phyloP scores from a whole-genome alignment of 2,113 vertebrate species.

The Eubucco bourcierii region DNA sequence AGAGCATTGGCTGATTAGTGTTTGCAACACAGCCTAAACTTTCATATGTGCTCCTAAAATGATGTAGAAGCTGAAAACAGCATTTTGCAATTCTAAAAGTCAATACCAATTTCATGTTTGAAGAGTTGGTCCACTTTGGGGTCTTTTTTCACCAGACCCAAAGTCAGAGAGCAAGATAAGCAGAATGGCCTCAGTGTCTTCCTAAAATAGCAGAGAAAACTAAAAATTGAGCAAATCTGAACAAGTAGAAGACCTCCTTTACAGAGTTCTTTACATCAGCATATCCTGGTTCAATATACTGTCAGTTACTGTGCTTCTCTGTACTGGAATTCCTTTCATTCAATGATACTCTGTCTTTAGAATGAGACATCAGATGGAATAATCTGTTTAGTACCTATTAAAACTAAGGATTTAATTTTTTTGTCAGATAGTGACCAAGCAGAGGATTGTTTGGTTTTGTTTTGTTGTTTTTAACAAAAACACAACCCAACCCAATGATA shows the following conservation, averaged over 20 bases:
- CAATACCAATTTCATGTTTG: background rate
- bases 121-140: background rate
- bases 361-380: background rate
- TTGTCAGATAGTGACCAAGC: background rate
- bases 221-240: background rate
- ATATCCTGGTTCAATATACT: accelerated
- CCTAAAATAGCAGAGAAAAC: background rate
- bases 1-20: background rate
- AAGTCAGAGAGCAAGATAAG: background rate
- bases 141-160: background rate
- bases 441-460: background rate
- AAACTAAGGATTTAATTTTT: background rate
- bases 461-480: background rate
- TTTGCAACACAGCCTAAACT: slow-evolving; percentile 3
- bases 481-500: no score
- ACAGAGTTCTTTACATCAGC: background rate
- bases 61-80: background rate
- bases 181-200: accelerated
- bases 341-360: accelerated
- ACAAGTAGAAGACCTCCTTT: background rate
- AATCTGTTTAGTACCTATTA: background rate
- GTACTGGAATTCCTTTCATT: background rate
- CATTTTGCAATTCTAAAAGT: background rate
- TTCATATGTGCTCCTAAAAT: background rate
- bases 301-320: background rate